phyloP scores from a whole-genome alignment of 2,113 vertebrate genomes.

The Dipodomys spectabilis region DNA sequence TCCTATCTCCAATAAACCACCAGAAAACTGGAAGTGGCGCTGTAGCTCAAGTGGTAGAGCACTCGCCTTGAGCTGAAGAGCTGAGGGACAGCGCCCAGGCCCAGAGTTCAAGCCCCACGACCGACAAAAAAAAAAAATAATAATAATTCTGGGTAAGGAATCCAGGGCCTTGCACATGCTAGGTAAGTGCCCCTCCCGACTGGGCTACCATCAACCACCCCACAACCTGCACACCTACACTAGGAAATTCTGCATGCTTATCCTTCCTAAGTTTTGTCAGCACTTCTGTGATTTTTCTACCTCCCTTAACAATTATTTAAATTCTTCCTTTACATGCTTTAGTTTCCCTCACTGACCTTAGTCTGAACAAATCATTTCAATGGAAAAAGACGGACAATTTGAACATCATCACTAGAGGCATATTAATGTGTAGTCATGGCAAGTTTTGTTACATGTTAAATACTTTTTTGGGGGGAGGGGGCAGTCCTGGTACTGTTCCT shows the following conservation, averaged over 20 bases:
- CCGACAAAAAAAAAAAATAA: too few relatives aligned
- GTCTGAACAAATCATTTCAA: not conserved
- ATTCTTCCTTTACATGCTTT: not conserved
- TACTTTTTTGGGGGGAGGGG: not conserved
- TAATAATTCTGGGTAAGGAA: not conserved
- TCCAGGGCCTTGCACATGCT: too few relatives aligned
- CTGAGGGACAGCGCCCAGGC: too few relatives aligned
- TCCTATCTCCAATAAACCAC: too few relatives aligned
- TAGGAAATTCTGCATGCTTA: not conserved
- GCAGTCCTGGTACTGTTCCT: too few relatives aligned
- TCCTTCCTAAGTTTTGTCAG: not conserved
- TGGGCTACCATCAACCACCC: too few relatives aligned
- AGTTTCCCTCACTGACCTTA: constrained; percentile 31
- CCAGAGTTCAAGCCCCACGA: too few relatives aligned
- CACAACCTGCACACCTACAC: not conserved
- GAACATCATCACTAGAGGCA: not conserved
- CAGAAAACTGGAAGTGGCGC: too few relatives aligned
- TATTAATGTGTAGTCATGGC: not conserved
- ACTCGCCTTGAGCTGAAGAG: too few relatives aligned
- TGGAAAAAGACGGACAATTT: constrained; percentile 20
- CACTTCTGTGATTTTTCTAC: not conserved
- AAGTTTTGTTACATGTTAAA: not conserved
- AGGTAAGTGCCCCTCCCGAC: not conserved
- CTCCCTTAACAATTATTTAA: not conserved
- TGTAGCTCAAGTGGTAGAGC: too few relatives aligned